These are phyloP conservation scores for Myotis vivesi DNA, from an alignment of 2,797 vertebrate genomes.

Conservation along the genomic window DNA sequence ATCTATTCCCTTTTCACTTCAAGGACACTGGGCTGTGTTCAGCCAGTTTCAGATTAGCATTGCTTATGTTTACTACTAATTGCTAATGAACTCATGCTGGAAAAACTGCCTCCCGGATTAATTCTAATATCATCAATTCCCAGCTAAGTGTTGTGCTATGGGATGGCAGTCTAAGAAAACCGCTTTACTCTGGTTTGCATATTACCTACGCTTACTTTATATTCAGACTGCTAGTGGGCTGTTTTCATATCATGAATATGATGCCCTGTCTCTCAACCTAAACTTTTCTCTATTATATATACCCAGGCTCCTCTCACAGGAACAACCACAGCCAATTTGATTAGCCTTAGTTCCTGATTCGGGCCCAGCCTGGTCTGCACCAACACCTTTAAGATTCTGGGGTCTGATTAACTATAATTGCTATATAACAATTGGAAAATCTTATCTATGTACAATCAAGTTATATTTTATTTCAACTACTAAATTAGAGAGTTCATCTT, in stretches of 20 bases:
- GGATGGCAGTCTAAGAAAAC: background rate
- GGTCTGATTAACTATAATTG: background rate
- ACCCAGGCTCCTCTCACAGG: background rate
- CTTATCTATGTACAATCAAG: background rate
- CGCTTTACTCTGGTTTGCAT: background rate
- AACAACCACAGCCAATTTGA: rapidly evolving
- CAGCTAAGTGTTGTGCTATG: background rate
- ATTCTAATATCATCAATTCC: background rate
- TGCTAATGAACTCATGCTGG: background rate
- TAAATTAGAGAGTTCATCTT: background rate
- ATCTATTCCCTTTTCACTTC: background rate
- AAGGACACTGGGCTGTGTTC: background rate
- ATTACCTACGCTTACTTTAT: background rate
- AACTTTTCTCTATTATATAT: background rate
- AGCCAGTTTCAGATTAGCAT: background rate
- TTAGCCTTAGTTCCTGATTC: background rate
- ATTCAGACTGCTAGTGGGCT: background rate
- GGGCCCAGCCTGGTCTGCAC: background rate
- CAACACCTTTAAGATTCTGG: background rate
- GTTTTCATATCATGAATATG: background rate
- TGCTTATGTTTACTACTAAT: background rate
- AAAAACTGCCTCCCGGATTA: background rate
- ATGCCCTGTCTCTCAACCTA: background rate
- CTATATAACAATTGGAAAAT: background rate
- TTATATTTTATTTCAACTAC: background rate